Evolutionary conservation across 2,888 invertebrate species (phyloP), one percentile per base, ranked within the genome.

Genomic region (Ochlodes sylvanus): DNA sequence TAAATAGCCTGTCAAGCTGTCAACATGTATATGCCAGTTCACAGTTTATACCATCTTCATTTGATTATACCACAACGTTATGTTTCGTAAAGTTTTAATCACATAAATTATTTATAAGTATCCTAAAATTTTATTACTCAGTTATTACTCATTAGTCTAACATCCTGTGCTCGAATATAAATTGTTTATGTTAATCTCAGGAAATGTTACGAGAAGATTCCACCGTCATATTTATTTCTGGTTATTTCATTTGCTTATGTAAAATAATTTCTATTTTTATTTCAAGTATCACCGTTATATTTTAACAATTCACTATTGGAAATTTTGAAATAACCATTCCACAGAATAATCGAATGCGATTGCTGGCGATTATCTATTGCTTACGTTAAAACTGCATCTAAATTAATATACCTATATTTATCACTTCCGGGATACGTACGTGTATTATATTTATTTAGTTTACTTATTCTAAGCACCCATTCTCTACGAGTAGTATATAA

Each of bases 201-300:
- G 60, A 71, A 71, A 70, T 73, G 72, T 50, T 68, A 57, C 68
- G 65, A 76, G 65, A 47, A 47, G 0, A 17, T 47, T 47, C 9
- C 7, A 47, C 17, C 17, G 7, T 15, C 15, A 47, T 47, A 7
- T 4, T 44, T 44, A n/a, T 7, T 44, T 44, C 4, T n/a, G 34
- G 34, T 34, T 34, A n/a, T n/a, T 44, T 9, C 5, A 44, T 9
- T n/a, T 44, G 15, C n/a, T n/a, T 44, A 44, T 44, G n/a, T 44
- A 44, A 44, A 38, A 12, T 38, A 9, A 38, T 38, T 38, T 38
- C 12, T 12, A 38, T 38, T 10, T 38, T 7, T 34, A 1, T 9
- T 34, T 7, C 34, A 1, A 0, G 38, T 10, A 10, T 10, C 38
- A 38, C 38, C 38, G 12, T 10, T 1, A 12, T 38, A 0, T 38